These are phyloP conservation scores for Drosophila paranaensis DNA, from an alignment of 2,888 invertebrate species.

Conservation along the genomic window DNA sequence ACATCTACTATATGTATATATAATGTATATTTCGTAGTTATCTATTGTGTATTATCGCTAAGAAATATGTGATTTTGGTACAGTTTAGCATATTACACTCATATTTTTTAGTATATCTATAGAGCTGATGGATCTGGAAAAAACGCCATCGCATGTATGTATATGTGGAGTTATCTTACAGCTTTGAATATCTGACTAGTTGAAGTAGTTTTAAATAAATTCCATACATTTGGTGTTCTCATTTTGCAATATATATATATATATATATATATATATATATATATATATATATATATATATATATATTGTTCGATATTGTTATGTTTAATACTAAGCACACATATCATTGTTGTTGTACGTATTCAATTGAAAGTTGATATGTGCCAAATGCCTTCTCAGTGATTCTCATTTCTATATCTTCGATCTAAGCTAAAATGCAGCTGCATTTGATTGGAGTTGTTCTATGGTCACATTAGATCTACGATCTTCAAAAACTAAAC, in stretches of 20 bases:
- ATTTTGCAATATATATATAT: slow-evolving; percentile 2
- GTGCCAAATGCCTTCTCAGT: slow-evolving; percentile 50
- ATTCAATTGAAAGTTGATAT: slow-evolving; percentile 36
- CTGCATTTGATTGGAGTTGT: slow-evolving; percentile 12
- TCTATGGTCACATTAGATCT: slow-evolving; percentile 15
- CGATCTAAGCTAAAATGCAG: neutral
- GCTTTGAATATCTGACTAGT: slow-evolving; percentile 25
- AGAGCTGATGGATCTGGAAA: neutral
- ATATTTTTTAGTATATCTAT: slow-evolving; percentile 1
- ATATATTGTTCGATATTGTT: slow-evolving; percentile 2
- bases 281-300: neutral
- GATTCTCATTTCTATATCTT: slow-evolving; percentile 8
- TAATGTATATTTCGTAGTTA: neutral
- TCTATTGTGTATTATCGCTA: slow-evolving; percentile 2
- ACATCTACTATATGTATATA: slow-evolving; percentile 6
- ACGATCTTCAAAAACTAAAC: neutral
- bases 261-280: neutral
- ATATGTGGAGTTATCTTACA: slow-evolving; percentile 19
- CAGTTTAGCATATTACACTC: slow-evolving; percentile 30
- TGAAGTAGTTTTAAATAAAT: slow-evolving; percentile 29
- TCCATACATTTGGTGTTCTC: slow-evolving; percentile 28
- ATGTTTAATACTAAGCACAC: slow-evolving; percentile 15
- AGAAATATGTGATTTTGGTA: slow-evolving; percentile 26
- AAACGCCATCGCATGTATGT: neutral
- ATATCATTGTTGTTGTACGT: slow-evolving; percentile 34